Evolutionary conservation across 2,888 invertebrate species (phyloP), one percentile per base, ranked within the genome.

Genomic region (Incurvaria masculella): DNA sequence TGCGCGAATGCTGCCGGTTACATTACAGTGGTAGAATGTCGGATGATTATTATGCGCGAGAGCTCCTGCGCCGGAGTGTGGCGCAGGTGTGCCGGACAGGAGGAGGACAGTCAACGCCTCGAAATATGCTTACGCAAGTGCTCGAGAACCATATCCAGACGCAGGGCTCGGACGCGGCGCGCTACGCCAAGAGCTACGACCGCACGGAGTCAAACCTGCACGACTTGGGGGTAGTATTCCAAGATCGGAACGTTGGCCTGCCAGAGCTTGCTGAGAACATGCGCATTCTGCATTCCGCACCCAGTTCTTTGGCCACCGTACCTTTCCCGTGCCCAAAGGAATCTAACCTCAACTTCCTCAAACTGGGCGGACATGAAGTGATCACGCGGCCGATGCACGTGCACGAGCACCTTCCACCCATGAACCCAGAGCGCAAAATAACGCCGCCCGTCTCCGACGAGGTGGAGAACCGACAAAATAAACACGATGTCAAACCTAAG

Each of bases 31-130:
- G 78, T 78, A 82, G 79, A 74, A 83, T 83, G 81, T 80, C 82
- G 67, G n/a, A n/a, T n/a, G 79, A 82, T 58, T 81, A 85, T 67
- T 92, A 86, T 75, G 82, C 87, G 59, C 82, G 87, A 59, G 85
- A 86, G 65, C 79, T 92, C 63, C 79, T 94, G 65, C 88, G 88
- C 70, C 81, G 92, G 64, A 87, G 89, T 62, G 88, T 95, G 57
- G 95, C 91, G 57, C 94, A 95, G 81, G 89, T 96, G 69, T 90
- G 95, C 68, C 92, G 94, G 80, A 91, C 91, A 56, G 88, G 97
- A 60, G 97, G 97, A 56, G 97, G 95, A 58, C 91, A 93, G 66
- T 84, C 89, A 27, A 89, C 91, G 45, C 90, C 97, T 26, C 69
- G 96, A 60, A 94, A 96, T 66, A 85, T 96, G 55, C 76, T 97